Evolutionary conservation across 2,113 vertebrate species (phyloP).

Genomic region (Sigmodon hispidus): DNA sequence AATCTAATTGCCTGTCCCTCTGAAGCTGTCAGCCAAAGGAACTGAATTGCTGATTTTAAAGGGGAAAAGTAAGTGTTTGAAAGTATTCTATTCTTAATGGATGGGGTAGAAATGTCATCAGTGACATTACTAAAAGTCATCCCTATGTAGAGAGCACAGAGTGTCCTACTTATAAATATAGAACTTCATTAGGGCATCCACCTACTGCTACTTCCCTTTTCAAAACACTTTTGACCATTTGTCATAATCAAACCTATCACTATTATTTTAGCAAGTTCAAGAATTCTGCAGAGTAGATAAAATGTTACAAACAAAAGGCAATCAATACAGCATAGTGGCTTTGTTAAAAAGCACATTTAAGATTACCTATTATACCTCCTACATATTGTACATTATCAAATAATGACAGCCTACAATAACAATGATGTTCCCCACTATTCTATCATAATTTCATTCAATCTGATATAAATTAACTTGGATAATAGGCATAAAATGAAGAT

Average conservation of each 20-base stretch:
- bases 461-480: neutral
- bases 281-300: neutral
- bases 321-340: neutral
- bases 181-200: constrained; percentile 44
- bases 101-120: constrained; percentile 58
- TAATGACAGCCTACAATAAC: neutral
- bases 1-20: constrained; percentile 3
- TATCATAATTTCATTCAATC: neutral
- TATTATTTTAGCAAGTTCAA: constrained; percentile 34
- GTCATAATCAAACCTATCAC: constrained; percentile 14
- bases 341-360: constrained; percentile 19
- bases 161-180: constrained; percentile 56
- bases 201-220: constrained; percentile 14
- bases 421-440: neutral
- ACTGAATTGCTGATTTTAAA: constrained; percentile 60
- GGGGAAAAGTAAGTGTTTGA: constrained; percentile 57
- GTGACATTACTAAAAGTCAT: constrained; percentile 58
- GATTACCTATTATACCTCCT: neutral
- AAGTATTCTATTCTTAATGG: constrained; percentile 79
- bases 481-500: constrained; percentile 28
- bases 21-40: constrained; percentile 20
- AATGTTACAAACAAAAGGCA: constrained; percentile 26
- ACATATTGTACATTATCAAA: constrained; percentile 1
- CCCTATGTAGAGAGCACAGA: neutral
- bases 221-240: constrained; percentile 3